Evolutionary conservation across 1,140 invertebrate genomes (phyloP).

Genomic region (Odontomachus brunneus): DNA sequence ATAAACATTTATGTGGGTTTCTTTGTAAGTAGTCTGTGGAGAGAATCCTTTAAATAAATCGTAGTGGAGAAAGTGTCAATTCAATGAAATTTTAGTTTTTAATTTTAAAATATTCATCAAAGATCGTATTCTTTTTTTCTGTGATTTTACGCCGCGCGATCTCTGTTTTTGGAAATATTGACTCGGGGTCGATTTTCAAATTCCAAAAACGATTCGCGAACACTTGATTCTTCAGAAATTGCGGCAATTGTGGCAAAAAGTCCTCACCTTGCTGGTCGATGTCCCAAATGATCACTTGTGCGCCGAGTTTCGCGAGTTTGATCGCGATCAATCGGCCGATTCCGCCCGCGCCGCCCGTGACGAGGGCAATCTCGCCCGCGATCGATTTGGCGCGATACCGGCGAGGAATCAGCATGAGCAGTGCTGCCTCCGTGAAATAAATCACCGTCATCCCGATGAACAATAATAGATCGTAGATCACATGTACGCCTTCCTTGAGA

Average conservation of each 20-base stretch:
- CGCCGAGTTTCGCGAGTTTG: constrained; percentile 92
- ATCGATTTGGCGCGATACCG: constrained; percentile 86
- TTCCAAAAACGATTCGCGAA: too few relatives aligned
- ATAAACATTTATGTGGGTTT: too few relatives aligned
- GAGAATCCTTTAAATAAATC: too few relatives aligned
- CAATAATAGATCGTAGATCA: constrained; percentile 76
- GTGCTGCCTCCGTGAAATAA: constrained; percentile 79
- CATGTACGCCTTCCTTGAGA: constrained; percentile 52
- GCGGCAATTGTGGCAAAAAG: neutral
- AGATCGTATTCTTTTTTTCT: too few relatives aligned
- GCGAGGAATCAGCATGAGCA: constrained; percentile 84
- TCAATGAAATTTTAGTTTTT: too few relatives aligned
- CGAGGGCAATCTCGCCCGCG: constrained; percentile 91
- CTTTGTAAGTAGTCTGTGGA: too few relatives aligned
- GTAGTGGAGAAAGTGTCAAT: too few relatives aligned
- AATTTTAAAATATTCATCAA: too few relatives aligned
- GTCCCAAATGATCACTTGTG: constrained; percentile 95
- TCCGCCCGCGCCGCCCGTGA: constrained; percentile 96
- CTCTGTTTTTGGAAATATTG: neutral
- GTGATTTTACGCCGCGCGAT: too few relatives aligned
- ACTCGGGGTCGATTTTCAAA: too few relatives aligned
- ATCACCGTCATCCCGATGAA: constrained; percentile 76
- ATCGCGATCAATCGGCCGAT: constrained; percentile 94
- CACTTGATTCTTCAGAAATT: too few relatives aligned
- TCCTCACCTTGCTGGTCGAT: constrained; percentile 92